These are phyloP conservation scores for Alentia gelatinosa DNA, from an alignment of 2,888 invertebrate genomes.

Conservation along the genomic window DNA sequence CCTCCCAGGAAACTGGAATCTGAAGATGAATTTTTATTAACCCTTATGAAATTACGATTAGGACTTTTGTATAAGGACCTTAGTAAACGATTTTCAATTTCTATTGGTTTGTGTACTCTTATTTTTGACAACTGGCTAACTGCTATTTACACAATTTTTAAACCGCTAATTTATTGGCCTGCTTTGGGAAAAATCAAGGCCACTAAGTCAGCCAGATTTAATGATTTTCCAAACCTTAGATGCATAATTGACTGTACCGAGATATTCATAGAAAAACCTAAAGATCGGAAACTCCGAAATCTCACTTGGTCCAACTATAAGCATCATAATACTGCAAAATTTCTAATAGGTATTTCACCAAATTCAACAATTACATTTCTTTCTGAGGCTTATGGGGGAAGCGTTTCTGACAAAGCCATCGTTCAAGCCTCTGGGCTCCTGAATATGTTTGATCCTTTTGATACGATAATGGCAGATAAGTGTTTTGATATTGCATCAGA, in stretches of 20 bases:
- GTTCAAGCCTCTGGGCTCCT: background rate
- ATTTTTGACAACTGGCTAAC: constrained; percentile 48
- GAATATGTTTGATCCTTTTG: background rate
- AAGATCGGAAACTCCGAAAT: background rate
- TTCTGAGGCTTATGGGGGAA: constrained; percentile 3
- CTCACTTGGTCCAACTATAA: constrained; percentile 53
- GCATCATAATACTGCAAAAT: constrained; percentile 56
- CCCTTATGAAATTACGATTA: no score
- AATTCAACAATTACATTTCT: constrained; percentile 44
- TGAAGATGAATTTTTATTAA: no score
- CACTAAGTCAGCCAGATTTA: background rate
- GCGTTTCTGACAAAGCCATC: constrained; percentile 8
- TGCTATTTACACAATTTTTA: background rate
- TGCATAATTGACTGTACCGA: constrained; percentile 53
- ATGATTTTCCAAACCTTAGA: background rate
- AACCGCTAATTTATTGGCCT: background rate
- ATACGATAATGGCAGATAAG: constrained; percentile 24
- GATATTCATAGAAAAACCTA: constrained; percentile 12
- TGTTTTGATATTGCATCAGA: constrained; percentile 17
- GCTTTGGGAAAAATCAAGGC: background rate
- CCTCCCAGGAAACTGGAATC: no score
- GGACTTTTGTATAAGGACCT: no score
- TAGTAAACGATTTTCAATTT: no score
- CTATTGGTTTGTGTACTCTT: background rate
- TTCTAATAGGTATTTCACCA: constrained; percentile 20